phyloP scores from a whole-genome alignment of 2,797 vertebrate species.

The Pogoniulus pusillus region DNA sequence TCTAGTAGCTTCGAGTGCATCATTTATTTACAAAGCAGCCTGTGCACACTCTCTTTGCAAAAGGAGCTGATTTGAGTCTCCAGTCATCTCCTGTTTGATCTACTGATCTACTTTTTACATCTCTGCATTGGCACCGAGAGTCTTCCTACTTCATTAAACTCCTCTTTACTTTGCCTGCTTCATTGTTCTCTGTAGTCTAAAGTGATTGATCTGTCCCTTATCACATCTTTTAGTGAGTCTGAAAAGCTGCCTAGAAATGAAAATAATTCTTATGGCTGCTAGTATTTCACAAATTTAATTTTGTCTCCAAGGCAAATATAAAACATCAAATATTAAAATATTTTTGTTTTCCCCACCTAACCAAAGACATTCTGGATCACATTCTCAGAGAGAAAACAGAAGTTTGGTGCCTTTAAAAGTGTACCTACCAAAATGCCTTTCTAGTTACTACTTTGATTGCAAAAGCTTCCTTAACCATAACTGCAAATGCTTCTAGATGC shows the following conservation, averaged over 20 bases:
- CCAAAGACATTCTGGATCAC: not conserved
- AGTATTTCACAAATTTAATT: not conserved
- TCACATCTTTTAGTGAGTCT: not conserved
- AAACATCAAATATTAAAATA: not conserved
- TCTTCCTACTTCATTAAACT: slow-evolving; percentile 7
- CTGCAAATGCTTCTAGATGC: not conserved
- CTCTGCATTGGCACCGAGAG: not conserved
- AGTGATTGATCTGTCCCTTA: not conserved
- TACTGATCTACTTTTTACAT: not conserved
- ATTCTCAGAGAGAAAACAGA: not conserved
- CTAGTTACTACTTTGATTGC: not conserved
- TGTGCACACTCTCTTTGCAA: not conserved
- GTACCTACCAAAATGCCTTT: not conserved
- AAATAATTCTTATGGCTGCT: not conserved
- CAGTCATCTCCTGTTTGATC: too few relatives aligned
- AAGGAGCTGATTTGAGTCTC: not conserved
- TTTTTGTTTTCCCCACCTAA: not conserved
- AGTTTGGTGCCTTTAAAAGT: not conserved
- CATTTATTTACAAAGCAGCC: not conserved
- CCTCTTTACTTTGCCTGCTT: not conserved
- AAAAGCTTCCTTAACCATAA: not conserved
- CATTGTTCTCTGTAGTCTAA: not conserved
- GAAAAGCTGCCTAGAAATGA: not conserved
- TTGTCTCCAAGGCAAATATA: not conserved
- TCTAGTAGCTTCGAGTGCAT: not conserved